Conservation (phyloP, 2,888 invertebrate genomes). For the Oscheius sp. region DNA sequence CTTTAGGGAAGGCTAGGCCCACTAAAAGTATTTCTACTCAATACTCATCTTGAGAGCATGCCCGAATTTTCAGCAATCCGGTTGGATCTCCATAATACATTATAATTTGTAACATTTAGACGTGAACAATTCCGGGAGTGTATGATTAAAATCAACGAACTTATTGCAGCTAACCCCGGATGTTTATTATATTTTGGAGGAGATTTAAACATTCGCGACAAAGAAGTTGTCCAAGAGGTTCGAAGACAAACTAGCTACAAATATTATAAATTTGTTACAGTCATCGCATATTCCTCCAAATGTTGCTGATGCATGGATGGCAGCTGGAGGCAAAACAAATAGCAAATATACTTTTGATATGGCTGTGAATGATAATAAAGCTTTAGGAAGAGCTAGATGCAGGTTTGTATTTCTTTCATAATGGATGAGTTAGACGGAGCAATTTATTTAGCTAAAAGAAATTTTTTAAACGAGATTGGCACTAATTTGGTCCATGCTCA, state of each 20-base stretch:
- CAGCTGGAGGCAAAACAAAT: conserved; percentile 77
- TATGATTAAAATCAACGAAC: conserved; percentile 52
- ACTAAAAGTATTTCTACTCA: conserved; percentile 75
- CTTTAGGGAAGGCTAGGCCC: conserved; percentile 58
- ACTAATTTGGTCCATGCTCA: no score
- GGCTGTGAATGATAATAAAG: conserved; percentile 77
- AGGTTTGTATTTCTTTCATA: no score
- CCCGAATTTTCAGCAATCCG: conserved; percentile 73
- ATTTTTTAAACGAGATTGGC: no score
- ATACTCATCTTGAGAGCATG: conserved; percentile 79
- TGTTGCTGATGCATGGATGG: conserved; percentile 76
- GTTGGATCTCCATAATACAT: not conserved
- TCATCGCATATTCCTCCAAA: conserved; percentile 67
- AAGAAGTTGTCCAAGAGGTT: conserved; percentile 75
- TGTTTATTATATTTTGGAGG: conserved; percentile 77
- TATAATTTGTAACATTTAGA: conserved; percentile 18
- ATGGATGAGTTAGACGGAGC: no score
- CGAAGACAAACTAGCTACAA: not conserved
- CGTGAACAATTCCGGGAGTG: conserved; percentile 53
- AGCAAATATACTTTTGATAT: conserved; percentile 79
- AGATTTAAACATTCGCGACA: conserved; percentile 79
- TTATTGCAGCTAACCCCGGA: conserved; percentile 58
- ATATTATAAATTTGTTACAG: not conserved
- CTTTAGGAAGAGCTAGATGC: conserved; percentile 38
- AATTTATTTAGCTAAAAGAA: no score